Evolutionary conservation across 2,113 vertebrate species (phyloP).

Genomic region (Aix galericulata): DNA sequence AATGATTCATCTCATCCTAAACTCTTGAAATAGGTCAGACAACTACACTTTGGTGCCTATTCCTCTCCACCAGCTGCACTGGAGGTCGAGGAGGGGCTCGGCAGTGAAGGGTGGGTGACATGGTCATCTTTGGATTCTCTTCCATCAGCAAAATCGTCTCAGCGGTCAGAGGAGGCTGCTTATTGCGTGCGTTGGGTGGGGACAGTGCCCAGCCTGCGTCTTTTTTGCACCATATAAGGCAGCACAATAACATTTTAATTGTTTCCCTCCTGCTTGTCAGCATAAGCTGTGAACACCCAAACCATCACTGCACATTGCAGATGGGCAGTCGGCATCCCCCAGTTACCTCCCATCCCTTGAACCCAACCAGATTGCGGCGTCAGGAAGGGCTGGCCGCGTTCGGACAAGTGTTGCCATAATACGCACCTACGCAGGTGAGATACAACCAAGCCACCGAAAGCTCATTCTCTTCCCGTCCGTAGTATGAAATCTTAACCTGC

Average conservation of each 20-base stretch:
- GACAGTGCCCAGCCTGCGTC: neutral
- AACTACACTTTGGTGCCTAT: neutral
- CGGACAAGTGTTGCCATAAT: neutral
- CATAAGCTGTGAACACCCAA: neutral
- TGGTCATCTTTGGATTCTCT: neutral
- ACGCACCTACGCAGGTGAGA: constrained; percentile 77
- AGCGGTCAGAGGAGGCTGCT: neutral
- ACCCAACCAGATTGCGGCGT: neutral
- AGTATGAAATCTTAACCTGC: constrained; percentile 78
- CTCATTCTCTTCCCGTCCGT: neutral
- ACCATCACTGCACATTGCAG: neutral
- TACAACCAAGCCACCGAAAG: constrained; percentile 71
- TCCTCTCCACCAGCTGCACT: neutral
- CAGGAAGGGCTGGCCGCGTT: neutral
- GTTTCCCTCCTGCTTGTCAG: neutral
- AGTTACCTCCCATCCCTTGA: neutral
- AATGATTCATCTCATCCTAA: constrained; percentile 46
- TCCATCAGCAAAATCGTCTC: neutral
- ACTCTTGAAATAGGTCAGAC: constrained; percentile 48
- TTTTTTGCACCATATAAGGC: neutral
- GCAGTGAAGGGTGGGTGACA: accelerated
- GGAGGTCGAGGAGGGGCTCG: accelerated
- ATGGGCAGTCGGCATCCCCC: neutral
- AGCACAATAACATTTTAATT: constrained; percentile 4
- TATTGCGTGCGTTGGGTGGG: neutral